Conservation (phyloP, 2,797 vertebrate genomes). For the Phrynocephalus guinanensis region DNA sequence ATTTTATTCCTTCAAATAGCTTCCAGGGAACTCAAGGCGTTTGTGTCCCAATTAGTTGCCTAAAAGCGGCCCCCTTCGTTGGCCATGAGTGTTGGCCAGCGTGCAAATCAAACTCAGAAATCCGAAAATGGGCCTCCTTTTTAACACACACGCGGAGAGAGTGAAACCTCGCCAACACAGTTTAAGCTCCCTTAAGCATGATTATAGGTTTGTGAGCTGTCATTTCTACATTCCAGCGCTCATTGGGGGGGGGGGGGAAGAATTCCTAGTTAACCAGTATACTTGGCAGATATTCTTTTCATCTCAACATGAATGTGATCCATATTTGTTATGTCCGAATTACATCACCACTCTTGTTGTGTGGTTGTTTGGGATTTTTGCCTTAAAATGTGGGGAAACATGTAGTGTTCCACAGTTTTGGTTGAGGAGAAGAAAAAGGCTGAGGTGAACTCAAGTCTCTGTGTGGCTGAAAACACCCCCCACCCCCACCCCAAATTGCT, state of each 20-base stretch:
- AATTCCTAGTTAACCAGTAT: background rate
- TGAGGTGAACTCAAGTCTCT: background rate
- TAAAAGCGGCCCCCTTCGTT: background rate
- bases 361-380: background rate
- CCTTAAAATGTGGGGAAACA: background rate
- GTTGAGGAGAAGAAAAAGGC: background rate
- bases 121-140: background rate
- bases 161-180: background rate
- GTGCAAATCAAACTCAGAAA: background rate
- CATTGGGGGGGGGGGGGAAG: background rate
- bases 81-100: background rate
- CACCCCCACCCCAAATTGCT: background rate
- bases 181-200: background rate
- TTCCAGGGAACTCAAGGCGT: background rate
- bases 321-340: background rate
- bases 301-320: background rate
- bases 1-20: background rate
- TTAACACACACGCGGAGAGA: background rate
- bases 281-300: background rate
- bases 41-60: background rate
- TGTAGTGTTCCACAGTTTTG: background rate
- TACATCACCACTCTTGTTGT: background rate
- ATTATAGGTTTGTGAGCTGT: background rate
- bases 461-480: background rate
- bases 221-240: background rate